A percentile compares a stretch with the other conserved stretches of the same genome.
Conservation (phyloP, 2,888 invertebrate genomes). For the Gortyna flavago region DNA sequence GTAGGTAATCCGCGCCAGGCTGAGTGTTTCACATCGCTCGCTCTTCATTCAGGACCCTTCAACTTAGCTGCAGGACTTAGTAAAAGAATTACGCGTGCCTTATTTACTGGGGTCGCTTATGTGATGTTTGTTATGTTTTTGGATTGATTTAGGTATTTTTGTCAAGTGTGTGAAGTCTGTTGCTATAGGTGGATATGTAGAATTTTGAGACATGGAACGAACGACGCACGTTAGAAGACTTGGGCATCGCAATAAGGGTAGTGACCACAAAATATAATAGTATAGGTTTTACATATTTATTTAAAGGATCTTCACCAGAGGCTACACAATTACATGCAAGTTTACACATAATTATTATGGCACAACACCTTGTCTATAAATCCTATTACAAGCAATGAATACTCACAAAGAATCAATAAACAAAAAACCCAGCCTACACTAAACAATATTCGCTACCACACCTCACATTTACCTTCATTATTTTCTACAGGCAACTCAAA, state of each 20-base stretch:
- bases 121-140: conserved; percentile 14
- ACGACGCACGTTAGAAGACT: neutral
- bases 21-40: conserved; percentile 81
- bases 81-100: conserved; percentile 55
- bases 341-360: neutral
- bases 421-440: conserved; percentile 6
- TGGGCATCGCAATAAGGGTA: neutral
- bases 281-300: neutral
- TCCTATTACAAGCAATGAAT: neutral
- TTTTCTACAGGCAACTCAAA: conserved; percentile 62
- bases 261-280: neutral
- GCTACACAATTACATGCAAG: neutral
- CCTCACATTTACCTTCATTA: conserved; percentile 64
- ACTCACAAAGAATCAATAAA: conserved; percentile 19
- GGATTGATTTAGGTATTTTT: conserved; percentile 14
- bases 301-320: neutral
- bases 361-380: neutral
- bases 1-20: conserved; percentile 81
- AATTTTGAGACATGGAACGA: neutral
- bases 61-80: conserved; percentile 72
- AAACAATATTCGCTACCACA: conserved; percentile 40
- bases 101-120: conserved; percentile 46
- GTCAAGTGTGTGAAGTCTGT: neutral
- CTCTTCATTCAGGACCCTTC: conserved; percentile 82
- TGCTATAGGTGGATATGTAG: neutral